Evolutionary conservation across 2,113 vertebrate species (phyloP), one percentile per base, ranked within the genome.

Genomic region (Chamaea fasciata): DNA sequence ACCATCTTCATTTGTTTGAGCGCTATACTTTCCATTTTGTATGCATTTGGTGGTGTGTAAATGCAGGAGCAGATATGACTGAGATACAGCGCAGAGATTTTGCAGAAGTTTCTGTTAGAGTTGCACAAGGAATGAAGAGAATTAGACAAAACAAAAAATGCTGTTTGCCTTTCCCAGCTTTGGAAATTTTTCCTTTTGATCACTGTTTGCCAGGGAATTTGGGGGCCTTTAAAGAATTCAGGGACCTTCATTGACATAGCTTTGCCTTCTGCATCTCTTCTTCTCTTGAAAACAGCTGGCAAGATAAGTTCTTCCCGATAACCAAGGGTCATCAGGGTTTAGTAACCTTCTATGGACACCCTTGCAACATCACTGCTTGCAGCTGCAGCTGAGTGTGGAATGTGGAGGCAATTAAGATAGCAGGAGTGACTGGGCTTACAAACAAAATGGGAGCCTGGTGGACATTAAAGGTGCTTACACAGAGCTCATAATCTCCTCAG

Each of bases 41-140:
- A 10, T 24, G 16, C 41, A 35, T 84, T 78, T 75, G 4, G 7
- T 50, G n/a, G 18, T 57, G 87, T 62, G 9, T 39, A 62, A 83
- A 39, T 5, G 11, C 31, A 55, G 68, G 26, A 65, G 10, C n/a
- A 87, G 78, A 55, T 83, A 83, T 0, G 6, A n/a, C 10, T 63
- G 26, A 88, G 71, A 86, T 18, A 57, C 0, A 67, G 27, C 2
- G 6, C 23, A 63, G 47, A 77, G 50, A 89, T 81, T 90, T 86
- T 89, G 42, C 39, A 59, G 19, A 89, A 63, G 52, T 82, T 89
- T 74, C 81, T 87, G 15, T 77, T 77, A 79, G 14, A 41, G 37
- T 77, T 97, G 75, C 85, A 86, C 42, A 94, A 95, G 31, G 77
- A 92, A 83, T 35, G 52, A 90, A 70, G 21, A 75, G 60, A 90